Base-by-base conservation (phyloP, 2,797 vertebrate genomes). In the Phoeniculus purpureus region DNA sequence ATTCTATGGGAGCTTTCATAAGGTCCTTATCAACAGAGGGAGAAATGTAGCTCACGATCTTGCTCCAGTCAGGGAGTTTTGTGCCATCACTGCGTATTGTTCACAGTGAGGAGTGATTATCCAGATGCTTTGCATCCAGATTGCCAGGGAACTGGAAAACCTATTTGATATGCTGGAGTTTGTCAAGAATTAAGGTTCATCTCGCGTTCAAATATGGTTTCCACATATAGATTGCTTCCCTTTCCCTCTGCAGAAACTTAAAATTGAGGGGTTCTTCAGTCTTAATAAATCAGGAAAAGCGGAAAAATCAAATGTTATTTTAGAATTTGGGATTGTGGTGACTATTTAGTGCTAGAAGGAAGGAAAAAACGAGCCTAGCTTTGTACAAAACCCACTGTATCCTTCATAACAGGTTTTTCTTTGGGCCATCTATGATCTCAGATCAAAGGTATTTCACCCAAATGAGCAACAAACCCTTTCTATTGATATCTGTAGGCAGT, bases 1-100 rank as follows among this genome's bases (percentile, higher is more conserved):
- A 43, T 99, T 99, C 98, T 99, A 98, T 12, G 98, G 99, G 74
- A 99, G 98, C 87, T 99, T 99, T 93, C 99, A 99, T 93, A 99
- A 99, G 98, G 99, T 99, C 88, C 84, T 92, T 93, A 85, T 87
- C 76, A 58, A 54, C n/a, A 75, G 37, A 54, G 73, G 66, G 74
- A 86, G 62, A 72, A 87, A 58, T 8, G 70, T 60, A 64, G 27
- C 62, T 90, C 68, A 40, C 0, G 2, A 9, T 62, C 45, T 81
- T 55, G 20, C 22, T 32, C 51, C 66, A n/a, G 9, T 58, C 40
- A 52, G 62, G 56, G 55, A 73, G 3, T 51, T 12, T 60, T 71
- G 12, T 85, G 76, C n/a, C 77, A 70, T 65, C 31, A 48, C 4
- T 68, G 45, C 40, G 37, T 72, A 18, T 50, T 27, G 15, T 31